Evolutionary conservation across 2,797 vertebrate genomes (phyloP), one percentile per base, ranked within the genome.

Genomic region (Arrhamphus sclerolepis): DNA sequence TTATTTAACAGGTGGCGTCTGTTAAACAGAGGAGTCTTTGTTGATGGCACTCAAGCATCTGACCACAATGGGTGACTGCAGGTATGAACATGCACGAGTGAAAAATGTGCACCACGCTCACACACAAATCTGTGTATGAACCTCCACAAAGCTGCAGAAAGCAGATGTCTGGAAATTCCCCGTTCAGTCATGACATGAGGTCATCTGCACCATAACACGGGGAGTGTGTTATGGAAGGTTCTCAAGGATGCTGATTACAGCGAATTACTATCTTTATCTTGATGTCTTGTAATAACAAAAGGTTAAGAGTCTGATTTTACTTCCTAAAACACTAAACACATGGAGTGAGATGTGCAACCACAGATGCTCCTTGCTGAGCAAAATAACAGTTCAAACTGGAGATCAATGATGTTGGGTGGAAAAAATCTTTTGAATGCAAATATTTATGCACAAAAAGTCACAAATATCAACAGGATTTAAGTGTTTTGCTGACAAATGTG

Each of bases 151-250:
- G 62, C 50, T 68, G 22, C 24, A 41, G 19, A 55, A 47, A 65
- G 68, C 80, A 80, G 78, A 74, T 79, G 73, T 77, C 75, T 82
- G 82, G 82, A 85, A 83, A 76, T 47, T 56, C 80, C 84, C 80
- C n/a, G 21, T 43, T 67, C 22, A 72, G 56, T 42, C 78, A 60
- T 72, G 60, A 80, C 68, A 77, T 79, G 63, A 83, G 64, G 43
- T 56, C 16, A 51, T 56, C 68, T 57, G 47, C 60, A 63, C 42
- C 42, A 24, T 22, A 65, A 60, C 43, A 46, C n/a, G 13, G 18
- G 24, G 46, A 40, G 52, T 29, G 48, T 53, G 49, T 72, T 60
- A 42, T 42, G 16, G 52, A 51, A 47, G 51, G 13, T 17, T 69
- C 29, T 46, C 6, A 7, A 39, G 63, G 60, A 62, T 61, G 70